These are phyloP conservation scores for Pantherophis vulpinus DNA, from an alignment of 2,797 vertebrate genomes.

Conservation along the genomic window DNA sequence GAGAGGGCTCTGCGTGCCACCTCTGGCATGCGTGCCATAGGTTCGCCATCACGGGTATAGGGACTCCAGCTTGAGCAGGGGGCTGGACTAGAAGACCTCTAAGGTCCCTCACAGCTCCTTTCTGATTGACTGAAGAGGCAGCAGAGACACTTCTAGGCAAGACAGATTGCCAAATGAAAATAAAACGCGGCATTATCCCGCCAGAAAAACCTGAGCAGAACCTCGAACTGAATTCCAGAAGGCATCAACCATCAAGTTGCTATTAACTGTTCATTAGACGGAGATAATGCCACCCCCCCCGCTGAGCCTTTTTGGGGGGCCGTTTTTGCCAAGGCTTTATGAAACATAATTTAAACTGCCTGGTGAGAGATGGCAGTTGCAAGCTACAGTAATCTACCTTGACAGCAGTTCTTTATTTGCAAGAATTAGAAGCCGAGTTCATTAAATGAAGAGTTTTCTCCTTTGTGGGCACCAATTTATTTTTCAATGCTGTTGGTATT, in stretches of 20 bases:
- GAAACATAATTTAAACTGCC: background rate
- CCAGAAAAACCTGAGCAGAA: background rate
- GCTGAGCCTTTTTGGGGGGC: no score
- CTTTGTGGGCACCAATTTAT: background rate
- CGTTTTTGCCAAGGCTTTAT: background rate
- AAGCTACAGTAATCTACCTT: background rate
- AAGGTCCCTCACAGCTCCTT: no score
- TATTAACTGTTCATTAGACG: background rate
- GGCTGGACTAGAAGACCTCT: background rate
- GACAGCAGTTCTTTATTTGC: background rate
- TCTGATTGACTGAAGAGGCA: background rate
- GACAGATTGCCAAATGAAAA: background rate
- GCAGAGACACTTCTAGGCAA: background rate
- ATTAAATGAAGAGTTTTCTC: background rate
- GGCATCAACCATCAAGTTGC: background rate
- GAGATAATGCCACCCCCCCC: background rate
- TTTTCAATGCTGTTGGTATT: background rate
- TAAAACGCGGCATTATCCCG: no score
- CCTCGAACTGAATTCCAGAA: background rate
- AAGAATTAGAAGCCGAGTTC: background rate
- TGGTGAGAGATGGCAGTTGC: background rate
- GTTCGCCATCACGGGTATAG: no score
- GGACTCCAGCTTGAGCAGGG: background rate
- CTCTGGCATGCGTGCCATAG: no score
- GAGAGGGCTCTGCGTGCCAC: no score